phyloP scores from a whole-genome alignment of 1,140 invertebrate species.

The Coptotermes formosanus region DNA sequence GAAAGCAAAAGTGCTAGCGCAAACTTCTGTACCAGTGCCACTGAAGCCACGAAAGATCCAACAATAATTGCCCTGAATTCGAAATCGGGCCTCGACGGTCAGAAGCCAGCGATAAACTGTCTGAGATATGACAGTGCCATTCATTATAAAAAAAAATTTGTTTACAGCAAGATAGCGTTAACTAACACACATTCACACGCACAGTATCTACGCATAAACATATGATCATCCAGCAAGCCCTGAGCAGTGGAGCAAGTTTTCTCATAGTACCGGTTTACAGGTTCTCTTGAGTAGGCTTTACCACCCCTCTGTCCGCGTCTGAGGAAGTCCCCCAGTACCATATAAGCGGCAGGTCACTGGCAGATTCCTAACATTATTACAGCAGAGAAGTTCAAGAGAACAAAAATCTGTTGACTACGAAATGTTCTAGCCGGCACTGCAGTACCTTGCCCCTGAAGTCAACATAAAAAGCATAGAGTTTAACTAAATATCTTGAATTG shows the following conservation, averaged over 20 bases:
- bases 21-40: no score
- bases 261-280: background rate
- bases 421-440: background rate
- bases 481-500: background rate
- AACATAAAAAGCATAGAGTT: background rate
- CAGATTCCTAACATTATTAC: background rate
- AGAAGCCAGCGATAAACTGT: no score
- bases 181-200: background rate
- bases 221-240: background rate
- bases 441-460: background rate
- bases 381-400: background rate
- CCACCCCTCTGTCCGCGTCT: background rate
- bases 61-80: no score
- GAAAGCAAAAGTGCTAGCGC: no score
- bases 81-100: no score
- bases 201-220: background rate
- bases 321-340: background rate
- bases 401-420: background rate
- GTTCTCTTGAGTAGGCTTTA: background rate
- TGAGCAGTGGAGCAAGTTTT: background rate
- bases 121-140: no score
- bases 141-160: no score
- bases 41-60: no score
- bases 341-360: background rate
- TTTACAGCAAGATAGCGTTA: background rate